A percentile compares a stretch with the other conserved stretches of the same genome.
These are phyloP conservation scores for Papilio polyxenes DNA, from an alignment of 1,140 invertebrate genomes.

Conservation along the genomic window DNA sequence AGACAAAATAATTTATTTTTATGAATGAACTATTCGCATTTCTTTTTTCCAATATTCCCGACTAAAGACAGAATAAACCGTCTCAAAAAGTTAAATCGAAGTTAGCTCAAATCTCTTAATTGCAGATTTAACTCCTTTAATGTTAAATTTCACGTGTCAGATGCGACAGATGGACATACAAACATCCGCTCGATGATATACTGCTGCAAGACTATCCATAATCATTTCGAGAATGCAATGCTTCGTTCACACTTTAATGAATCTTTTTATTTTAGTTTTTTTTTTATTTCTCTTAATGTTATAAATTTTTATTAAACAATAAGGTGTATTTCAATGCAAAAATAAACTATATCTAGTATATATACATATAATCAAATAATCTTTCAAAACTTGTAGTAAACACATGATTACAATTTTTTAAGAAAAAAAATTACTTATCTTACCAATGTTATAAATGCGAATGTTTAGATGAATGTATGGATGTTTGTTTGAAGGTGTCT, in stretches of 20 bases:
- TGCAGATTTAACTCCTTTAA: constrained; percentile 39
- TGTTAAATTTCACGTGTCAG: constrained; percentile 39
- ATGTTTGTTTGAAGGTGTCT: no score
- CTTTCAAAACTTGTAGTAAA: no score
- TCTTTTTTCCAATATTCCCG: not conserved
- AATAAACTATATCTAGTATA: no score
- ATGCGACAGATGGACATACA: constrained; percentile 36
- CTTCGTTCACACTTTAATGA: not conserved
- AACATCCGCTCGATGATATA: constrained; percentile 39
- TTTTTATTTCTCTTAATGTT: not conserved
- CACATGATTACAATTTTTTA: no score
- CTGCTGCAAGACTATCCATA: constrained; percentile 33
- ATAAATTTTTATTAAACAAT: no score
- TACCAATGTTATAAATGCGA: no score
- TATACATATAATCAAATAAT: no score
- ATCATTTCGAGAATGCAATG: constrained; percentile 29
- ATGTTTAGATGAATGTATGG: no score
- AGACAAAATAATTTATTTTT: no score
- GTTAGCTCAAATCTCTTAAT: constrained; percentile 26
- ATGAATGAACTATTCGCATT: no score
- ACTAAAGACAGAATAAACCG: not conserved
- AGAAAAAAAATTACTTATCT: no score
- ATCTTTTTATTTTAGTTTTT: not conserved
- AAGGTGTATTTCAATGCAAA: no score
- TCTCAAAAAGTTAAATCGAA: not conserved